These are phyloP conservation scores for Benthosema pterotum DNA, from an alignment of 2,797 vertebrate genomes.

Conservation along the genomic window DNA sequence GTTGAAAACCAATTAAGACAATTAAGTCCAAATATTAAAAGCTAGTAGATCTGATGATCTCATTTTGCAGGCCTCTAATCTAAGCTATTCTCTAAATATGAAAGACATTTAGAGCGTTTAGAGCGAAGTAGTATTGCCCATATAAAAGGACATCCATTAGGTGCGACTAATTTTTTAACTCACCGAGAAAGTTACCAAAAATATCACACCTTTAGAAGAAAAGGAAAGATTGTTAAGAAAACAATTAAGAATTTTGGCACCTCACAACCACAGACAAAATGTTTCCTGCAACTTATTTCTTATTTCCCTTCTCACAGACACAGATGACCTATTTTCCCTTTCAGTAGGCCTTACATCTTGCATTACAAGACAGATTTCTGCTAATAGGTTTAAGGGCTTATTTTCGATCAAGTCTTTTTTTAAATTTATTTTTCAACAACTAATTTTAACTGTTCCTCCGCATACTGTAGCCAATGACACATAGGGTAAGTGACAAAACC, in stretches of 20 bases:
- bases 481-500: constrained; percentile 61
- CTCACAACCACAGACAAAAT: constrained; percentile 34
- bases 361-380: constrained; percentile 59
- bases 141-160: background rate
- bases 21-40: constrained; percentile 28
- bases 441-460: constrained; percentile 53
- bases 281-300: constrained; percentile 35
- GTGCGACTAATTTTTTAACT: constrained; percentile 16
- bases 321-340: constrained; percentile 62
- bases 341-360: constrained; percentile 46
- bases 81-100: too few species aligned
- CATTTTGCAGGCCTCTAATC: constrained; percentile 25
- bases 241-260: constrained; percentile 41
- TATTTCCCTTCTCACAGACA: constrained; percentile 39
- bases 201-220: constrained; percentile 32
- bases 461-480: constrained; percentile 43
- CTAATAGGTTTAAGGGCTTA: constrained; percentile 65
- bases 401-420: constrained; percentile 46
- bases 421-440: constrained; percentile 25
- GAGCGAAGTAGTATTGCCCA: background rate
- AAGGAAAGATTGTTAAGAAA: constrained; percentile 44
- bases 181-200: constrained; percentile 39
- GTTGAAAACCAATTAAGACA: constrained; percentile 31
- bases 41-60: constrained; percentile 6
- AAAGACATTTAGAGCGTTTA: constrained; percentile 10